Evolutionary conservation across 2,113 vertebrate genomes (phyloP), one percentile per base, ranked within the genome.

Genomic region (Gila orcuttii): DNA sequence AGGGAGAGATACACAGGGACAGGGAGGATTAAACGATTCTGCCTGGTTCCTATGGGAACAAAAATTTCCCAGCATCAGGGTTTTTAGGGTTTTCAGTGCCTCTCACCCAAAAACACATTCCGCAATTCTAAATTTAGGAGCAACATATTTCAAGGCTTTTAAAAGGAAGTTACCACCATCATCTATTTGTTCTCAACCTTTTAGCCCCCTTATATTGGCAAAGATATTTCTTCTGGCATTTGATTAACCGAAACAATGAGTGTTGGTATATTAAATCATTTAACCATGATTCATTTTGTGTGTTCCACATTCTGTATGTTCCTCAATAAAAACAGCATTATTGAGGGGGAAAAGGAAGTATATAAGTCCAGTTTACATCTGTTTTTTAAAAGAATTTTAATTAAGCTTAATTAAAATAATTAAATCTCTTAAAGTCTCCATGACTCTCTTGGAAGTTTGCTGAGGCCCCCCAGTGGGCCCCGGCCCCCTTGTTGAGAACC

Each of bases 11-110:
- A 79, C 81, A 84, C 76, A 84, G 85, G 79, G 74, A 81, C 80
- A 86, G 73, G 85, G 64, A 91, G 87, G 84, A 90, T 86, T 91
- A 93, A 92, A 93, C 90, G 82, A 86, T 91, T 88, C 87, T 73
- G 86, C 86, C 79, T 33, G 91, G 86, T 91, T 92, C 91, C 91
- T 89, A 89, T 88, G 89, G 85, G 88, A 85, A 91, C 86, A 75
- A 23, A 87, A 66, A 90, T 91, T 93, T 93, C 86, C 86, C 55
- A 90, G 83, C 85, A 84, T 90, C 88, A 88, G 75, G 78, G 87
- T 66, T 82, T 45, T 83, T 79, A 82, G 85, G 69, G 88, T 81
- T 88, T 87, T 88, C 19, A 88, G 83, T 82, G 39, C 71, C 62
- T 76, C n/a, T 11, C 36, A 39, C 28, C 33, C 42, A 31, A 78